Base-by-base conservation (phyloP, 1,140 invertebrate species). In the Anagrus nilaparvatae region DNA sequence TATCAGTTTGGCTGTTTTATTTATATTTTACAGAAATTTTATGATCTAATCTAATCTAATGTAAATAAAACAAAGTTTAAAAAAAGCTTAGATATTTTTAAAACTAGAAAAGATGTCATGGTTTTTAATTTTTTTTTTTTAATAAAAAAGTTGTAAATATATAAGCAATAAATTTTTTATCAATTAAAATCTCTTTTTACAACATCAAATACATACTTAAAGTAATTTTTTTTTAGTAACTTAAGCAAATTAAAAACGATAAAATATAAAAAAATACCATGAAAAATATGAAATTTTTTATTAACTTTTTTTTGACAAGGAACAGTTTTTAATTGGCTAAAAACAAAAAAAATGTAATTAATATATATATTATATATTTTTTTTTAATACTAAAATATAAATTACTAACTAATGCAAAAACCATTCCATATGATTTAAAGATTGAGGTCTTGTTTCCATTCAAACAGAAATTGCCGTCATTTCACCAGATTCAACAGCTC, bases 401-500 rank as follows among this genome's bases (percentile, higher is more conserved):
- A n/a, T 3, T 3, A 10, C 9, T 17, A 18, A 47, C 46, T 27
- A 35, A 3, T 31, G 21, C 17, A 31, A 31, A 25, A 24, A 24
- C 37, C 41, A 47, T 23, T 47, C 46, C 10, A 12, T 14, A 18
- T 4, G 21, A 25, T 18, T 36, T 3, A 47, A 35, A n/a, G 46
- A 43, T 32, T 47, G 46, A 1, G 46, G 41, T 36, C 40, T 35
- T 18, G 27, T 36, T 20, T 3, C 8, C 19, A 19, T 12, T 7
- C 43, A 27, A 17, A 47, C 18, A 13, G 32, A 38, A 30, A 8
- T 25, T 1, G 46, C 37, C 9, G 25, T 27, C 1, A 25, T 24
- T 32, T 47, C 36, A 5, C 43, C 36, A 17, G 43, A 32, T 34
- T 44, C 35, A 8, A 44, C 39, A 9, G 36, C 43, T 28, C 43